Percentiles rank a stretch among this genome's conserved stretches.
Conservation (phyloP, 2,888 invertebrate species). For the Carpatolechia fugitivella region DNA sequence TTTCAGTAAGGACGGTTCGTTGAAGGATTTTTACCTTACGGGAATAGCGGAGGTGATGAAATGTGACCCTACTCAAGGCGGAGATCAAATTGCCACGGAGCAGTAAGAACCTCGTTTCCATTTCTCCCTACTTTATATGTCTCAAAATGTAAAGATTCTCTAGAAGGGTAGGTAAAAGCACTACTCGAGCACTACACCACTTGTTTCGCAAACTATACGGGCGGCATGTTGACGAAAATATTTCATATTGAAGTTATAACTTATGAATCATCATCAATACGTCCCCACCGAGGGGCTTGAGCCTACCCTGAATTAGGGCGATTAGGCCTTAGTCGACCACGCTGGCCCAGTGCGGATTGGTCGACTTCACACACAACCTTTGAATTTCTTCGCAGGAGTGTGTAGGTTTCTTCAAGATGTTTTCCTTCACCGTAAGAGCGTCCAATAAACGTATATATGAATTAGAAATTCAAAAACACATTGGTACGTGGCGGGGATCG, state of each 20-base stretch:
- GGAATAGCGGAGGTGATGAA: conserved; percentile 39
- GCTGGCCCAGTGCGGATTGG: no score
- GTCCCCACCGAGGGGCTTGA: no score
- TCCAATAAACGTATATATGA: no score
- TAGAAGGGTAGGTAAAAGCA: conserved; percentile 4
- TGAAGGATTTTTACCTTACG: conserved; percentile 28
- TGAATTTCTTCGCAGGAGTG: no score
- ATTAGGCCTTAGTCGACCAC: no score
- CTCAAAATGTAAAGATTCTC: conserved; percentile 27
- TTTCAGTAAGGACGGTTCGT: not conserved
- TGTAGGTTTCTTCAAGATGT: no score
- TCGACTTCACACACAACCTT: no score
- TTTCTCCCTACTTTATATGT: conserved; percentile 10
- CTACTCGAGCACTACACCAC: conserved; percentile 19
- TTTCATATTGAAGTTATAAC: conserved; percentile 44
- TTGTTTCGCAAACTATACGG: conserved; percentile 16
- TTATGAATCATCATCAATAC: no score
- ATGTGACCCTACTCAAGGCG: conserved; percentile 42
- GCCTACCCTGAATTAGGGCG: no score
- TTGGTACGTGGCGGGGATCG: no score
- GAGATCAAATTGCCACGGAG: conserved; percentile 34
- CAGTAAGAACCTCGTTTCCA: not conserved
- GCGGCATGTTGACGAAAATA: conserved; percentile 40
- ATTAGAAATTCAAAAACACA: no score
- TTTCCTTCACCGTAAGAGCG: no score